phyloP scores from a whole-genome alignment of 1,140 invertebrate species.

The Drosophila obscura region DNA sequence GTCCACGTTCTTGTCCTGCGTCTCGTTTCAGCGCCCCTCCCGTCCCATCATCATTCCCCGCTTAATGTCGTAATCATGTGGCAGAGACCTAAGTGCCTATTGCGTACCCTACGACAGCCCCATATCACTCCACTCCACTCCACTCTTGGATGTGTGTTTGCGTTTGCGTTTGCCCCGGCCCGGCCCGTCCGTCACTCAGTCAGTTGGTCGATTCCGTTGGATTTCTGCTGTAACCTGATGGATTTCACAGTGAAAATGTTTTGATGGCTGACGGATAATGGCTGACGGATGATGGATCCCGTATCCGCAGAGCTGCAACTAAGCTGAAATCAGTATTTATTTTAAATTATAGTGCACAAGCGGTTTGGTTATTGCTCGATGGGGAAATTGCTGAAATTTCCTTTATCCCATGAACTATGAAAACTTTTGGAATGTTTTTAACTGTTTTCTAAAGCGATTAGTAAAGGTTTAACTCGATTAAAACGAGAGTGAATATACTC shows the following conservation, averaged over 20 bases:
- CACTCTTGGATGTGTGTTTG: conserved; percentile 24
- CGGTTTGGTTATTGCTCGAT: too few relatives aligned
- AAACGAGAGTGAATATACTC: too few relatives aligned
- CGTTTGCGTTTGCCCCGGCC: conserved; percentile 14
- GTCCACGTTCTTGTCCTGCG: background rate
- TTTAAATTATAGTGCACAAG: background rate
- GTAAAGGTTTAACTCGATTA: too few relatives aligned
- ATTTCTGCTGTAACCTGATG: conserved; percentile 38
- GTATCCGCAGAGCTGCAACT: conserved; percentile 20
- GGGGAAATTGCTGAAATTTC: too few relatives aligned
- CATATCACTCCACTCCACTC: conserved; percentile 1
- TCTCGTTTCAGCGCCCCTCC: conserved; percentile 13
- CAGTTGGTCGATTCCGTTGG: conserved; percentile 23
- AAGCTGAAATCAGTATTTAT: conserved; percentile 10
- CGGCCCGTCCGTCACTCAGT: conserved; percentile 6
- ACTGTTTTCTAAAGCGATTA: too few relatives aligned
- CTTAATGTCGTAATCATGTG: conserved; percentile 61
- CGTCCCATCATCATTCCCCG: conserved; percentile 19
- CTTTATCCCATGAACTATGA: too few relatives aligned
- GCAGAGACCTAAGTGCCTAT: conserved; percentile 56
- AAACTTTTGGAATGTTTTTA: too few relatives aligned
- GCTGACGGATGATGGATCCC: conserved; percentile 4
- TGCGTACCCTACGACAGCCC: conserved; percentile 39
- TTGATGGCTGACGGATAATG: conserved; percentile 20
- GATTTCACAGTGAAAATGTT: conserved; percentile 48